Conservation (phyloP, 2,113 vertebrate species). For the Gavia stellata region DNA sequence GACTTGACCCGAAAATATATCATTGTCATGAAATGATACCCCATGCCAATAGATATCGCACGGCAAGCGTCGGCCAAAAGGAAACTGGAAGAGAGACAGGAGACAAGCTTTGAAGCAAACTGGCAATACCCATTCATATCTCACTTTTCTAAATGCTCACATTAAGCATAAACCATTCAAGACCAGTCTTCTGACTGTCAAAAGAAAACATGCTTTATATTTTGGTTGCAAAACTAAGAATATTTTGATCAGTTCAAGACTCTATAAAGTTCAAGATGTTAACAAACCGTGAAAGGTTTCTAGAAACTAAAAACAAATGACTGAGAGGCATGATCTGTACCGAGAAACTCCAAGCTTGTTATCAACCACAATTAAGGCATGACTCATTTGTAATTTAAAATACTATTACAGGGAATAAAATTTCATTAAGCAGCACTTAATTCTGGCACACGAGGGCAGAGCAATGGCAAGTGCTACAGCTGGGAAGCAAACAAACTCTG, state of each 20-base stretch:
- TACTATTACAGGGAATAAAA: not conserved
- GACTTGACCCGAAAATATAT: conserved; percentile 92
- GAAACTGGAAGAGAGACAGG: conserved; percentile 75
- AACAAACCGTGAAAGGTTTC: not conserved
- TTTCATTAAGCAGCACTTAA: not conserved
- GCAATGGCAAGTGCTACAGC: not conserved
- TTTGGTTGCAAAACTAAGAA: not conserved
- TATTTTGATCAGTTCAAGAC: not conserved
- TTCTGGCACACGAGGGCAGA: not conserved
- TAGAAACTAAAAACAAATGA: not conserved
- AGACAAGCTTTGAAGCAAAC: not conserved
- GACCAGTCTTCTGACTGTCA: not conserved
- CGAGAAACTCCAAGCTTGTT: not conserved
- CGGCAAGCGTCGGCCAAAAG: conserved; percentile 84
- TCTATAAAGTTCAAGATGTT: not conserved
- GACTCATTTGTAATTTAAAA: not conserved
- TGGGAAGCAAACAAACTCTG: not conserved
- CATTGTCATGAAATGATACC: conserved; percentile 91
- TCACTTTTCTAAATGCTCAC: not conserved
- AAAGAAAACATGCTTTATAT: not conserved
- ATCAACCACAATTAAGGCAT: not conserved
- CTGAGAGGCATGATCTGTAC: not conserved
- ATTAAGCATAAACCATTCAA: not conserved
- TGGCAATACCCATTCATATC: not conserved
- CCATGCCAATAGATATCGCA: conserved; percentile 99